A percentile compares a stretch with the other conserved stretches of the same genome.
Evolutionary conservation across 2,113 vertebrate genomes (phyloP).

Genomic region (Chauna torquata): DNA sequence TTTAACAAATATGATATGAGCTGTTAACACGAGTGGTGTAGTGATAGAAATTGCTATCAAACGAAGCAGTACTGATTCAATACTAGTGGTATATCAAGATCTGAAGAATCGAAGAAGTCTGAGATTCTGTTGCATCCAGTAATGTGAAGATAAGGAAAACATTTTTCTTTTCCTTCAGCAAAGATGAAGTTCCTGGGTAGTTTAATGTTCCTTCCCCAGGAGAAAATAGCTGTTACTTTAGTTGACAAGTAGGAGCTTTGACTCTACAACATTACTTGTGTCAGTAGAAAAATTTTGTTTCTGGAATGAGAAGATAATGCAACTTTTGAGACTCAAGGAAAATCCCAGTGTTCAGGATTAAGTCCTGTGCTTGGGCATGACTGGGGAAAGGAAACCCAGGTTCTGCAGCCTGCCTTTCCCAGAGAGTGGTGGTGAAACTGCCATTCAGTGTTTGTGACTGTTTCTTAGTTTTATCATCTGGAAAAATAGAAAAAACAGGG

Average conservation of each 20-base stretch:
- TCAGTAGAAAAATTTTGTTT: neutral
- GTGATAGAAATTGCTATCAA: neutral
- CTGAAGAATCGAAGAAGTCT: neutral
- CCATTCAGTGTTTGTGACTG: accelerated
- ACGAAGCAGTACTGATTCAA: neutral
- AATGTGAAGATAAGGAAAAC: neutral
- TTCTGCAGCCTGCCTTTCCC: neutral
- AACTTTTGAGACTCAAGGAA: neutral
- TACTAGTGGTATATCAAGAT: neutral
- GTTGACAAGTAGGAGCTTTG: neutral
- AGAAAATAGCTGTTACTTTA: neutral
- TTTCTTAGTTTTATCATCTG: neutral
- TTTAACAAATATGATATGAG: neutral
- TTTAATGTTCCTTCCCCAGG: neutral
- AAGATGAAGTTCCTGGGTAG: neutral
- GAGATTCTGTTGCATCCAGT: neutral
- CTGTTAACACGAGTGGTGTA: neutral
- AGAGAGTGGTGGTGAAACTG: neutral
- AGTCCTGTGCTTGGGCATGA: neutral
- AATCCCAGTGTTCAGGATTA: neutral
- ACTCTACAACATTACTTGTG: neutral
- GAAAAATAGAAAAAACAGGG: neutral
- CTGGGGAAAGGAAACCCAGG: neutral
- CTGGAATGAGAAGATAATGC: neutral
- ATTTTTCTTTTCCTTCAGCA: neutral